Percentiles rank a stretch among this genome's conserved stretches.
Evolutionary conservation across 35 echinoderm and acorn worm species (phyloP).

Genomic region (Ophioderma brevispina): DNA sequence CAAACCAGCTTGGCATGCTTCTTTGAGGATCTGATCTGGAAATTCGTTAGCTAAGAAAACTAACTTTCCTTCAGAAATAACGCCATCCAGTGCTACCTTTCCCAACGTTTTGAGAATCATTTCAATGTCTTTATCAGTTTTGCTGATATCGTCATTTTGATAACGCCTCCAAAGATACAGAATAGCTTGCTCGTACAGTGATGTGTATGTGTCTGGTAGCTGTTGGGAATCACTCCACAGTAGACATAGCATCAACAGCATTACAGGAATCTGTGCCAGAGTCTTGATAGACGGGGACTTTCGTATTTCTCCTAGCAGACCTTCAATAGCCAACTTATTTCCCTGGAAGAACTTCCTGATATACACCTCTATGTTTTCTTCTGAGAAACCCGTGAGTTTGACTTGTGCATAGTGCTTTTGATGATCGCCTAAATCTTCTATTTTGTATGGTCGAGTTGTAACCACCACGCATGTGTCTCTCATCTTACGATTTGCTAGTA

Average conservation of each 20-base stretch:
- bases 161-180: neutral
- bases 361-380: neutral
- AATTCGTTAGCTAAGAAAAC: neutral
- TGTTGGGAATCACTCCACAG: neutral
- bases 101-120: neutral
- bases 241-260: neutral
- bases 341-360: neutral
- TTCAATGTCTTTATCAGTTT: neutral
- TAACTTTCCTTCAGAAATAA: neutral
- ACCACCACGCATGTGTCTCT: neutral
- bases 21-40: neutral
- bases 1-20: neutral
- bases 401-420: neutral
- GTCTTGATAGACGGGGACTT: neutral
- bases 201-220: neutral
- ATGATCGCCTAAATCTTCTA: neutral
- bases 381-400: neutral
- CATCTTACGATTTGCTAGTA: neutral
- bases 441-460: neutral
- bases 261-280: neutral
- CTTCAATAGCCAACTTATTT: neutral
- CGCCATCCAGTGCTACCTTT: neutral
- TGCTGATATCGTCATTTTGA: neutral
- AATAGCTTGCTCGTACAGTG: neutral
- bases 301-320: neutral